A percentile compares a stretch with the other conserved stretches of the same genome.
These are phyloP conservation scores for Pristionchus maxplancki DNA, from an alignment of 2,888 invertebrate genomes.

Conservation along the genomic window DNA sequence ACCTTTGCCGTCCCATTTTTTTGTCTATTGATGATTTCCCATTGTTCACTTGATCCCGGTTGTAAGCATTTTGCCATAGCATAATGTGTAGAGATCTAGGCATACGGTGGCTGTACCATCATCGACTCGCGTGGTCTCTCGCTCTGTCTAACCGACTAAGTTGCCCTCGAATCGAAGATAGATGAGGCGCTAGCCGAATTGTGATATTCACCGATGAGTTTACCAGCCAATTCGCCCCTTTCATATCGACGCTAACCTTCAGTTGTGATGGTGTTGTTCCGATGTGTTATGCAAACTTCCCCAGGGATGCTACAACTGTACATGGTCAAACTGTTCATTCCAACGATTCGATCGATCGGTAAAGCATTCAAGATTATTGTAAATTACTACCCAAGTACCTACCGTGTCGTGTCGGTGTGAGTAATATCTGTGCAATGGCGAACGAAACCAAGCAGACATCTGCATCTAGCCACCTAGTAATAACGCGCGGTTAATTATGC, in stretches of 20 bases:
- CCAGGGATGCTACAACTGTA: background rate
- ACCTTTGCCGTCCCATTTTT: background rate
- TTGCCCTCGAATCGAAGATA: background rate
- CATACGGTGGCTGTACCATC: background rate
- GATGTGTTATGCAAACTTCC: background rate
- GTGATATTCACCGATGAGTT: background rate
- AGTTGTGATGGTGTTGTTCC: background rate
- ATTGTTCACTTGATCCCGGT: background rate
- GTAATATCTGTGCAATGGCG: too few relatives aligned
- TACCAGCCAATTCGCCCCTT: background rate
- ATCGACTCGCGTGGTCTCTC: background rate
- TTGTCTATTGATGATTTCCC: too few relatives aligned
- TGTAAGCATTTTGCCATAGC: background rate
- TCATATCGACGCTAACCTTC: constrained; percentile 10
- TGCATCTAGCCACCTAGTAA: too few relatives aligned
- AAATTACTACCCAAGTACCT: too few relatives aligned
- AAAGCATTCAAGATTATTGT: too few relatives aligned
- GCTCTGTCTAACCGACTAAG: background rate
- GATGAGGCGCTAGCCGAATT: background rate
- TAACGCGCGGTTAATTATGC: too few relatives aligned
- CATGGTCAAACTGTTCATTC: constrained; percentile 3
- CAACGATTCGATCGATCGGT: background rate
- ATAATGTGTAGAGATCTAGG: constrained; percentile 23
- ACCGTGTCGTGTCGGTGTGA: too few relatives aligned
- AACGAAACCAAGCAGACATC: too few relatives aligned